Conservation (phyloP, 1,140 invertebrate genomes). For the Macrosteles quadrilineatus region DNA sequence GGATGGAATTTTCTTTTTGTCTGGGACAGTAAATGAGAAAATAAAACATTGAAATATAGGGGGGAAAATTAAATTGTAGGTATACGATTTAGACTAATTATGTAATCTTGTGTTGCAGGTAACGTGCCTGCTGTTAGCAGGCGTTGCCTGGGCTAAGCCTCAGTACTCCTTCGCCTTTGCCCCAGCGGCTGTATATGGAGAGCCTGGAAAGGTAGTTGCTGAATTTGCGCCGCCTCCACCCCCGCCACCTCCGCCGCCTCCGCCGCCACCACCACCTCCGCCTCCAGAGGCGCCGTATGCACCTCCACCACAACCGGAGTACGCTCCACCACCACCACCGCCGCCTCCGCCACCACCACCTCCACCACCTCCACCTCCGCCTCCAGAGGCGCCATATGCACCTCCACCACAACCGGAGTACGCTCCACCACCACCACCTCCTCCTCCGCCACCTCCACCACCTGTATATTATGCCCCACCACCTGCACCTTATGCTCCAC, state of each 20-base stretch:
- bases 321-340: conserved; percentile 17
- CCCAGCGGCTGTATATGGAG: background rate
- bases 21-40: too few relatives aligned
- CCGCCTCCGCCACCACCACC: background rate
- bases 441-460: background rate
- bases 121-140: background rate
- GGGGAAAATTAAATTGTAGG: too few relatives aligned
- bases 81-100: too few relatives aligned
- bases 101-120: background rate
- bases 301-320: background rate
- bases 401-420: background rate
- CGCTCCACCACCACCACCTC: background rate
- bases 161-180: background rate
- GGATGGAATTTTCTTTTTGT: too few relatives aligned
- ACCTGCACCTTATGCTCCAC: background rate
- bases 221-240: background rate
- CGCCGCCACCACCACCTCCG: conserved; percentile 6
- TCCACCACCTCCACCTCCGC: background rate
- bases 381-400: background rate
- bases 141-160: background rate
- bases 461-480: too few relatives aligned
- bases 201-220: background rate
- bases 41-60: too few relatives aligned
- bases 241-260: background rate
- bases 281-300: background rate